Evolutionary conservation across 2,888 invertebrate species (phyloP), one percentile per base, ranked within the genome.

Genomic region (Amiota minor): DNA sequence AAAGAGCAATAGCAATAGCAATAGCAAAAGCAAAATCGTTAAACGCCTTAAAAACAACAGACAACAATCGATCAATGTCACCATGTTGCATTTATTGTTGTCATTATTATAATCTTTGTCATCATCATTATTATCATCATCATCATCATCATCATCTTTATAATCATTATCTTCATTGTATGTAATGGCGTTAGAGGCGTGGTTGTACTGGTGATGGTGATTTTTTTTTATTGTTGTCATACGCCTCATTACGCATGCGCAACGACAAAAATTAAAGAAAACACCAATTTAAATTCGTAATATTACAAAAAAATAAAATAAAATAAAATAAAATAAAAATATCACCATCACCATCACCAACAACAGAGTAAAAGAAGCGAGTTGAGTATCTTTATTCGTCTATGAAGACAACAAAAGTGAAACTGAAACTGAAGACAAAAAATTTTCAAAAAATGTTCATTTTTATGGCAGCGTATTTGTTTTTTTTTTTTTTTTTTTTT

Each of bases 191-290:
- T 53, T 53, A 53, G 53, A 53, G 53, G 53, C 53, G 53, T 53
- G 53, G 11, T 35, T 35, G 35, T 35, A 8, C 23, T 23, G 3
- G 6, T 35, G 35, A 35, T 35, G 35, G 35, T 35, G 35, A 35
- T 35, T 11, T 59, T 59, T 59, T 18, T 6, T 59, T 59, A 35
- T 35, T 9, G 8, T 45, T 62, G 62, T 35, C 45, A 35, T 62
- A 9, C 23, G 59, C 35, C 45, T 62, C 35, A 62, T 62, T 62
- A 62, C 23, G 62, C 62, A 62, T 62, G 62, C 45, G 45, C 45
- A 14, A 18, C 45, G 14, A 16, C 62, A 59, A 35, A 20, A 35
- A 35, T 35, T 2, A 56, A 56, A 14, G 56, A 18, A 11, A 16
- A 56, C 56, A 16, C 10, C n/a, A 56, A 56, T 14, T 56, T 10